Evolutionary conservation across 1,140 invertebrate species (phyloP), one percentile per base, ranked within the genome.

Genomic region (Drosophila hydei): DNA sequence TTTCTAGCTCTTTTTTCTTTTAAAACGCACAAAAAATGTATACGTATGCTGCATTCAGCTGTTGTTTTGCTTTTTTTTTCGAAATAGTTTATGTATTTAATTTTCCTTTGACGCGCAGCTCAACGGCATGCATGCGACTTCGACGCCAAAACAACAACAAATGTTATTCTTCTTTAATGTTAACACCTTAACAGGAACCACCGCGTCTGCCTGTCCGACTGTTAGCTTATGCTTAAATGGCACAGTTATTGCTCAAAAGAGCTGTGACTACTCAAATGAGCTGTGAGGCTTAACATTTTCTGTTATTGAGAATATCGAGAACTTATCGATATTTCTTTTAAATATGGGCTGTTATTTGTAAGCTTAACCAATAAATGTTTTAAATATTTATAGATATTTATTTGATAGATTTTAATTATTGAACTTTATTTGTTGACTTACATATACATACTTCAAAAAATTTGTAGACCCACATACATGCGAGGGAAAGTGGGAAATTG

Each of bases 361-460:
- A 56, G 27, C 6, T 45, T 23, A 3, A n/a, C n/a, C n/a, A n/a
- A n/a, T n/a, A n/a, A 23, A 45, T 45, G 27, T 19, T 51, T 18
- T 1, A 7, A 14, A 54, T 51, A 33, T 43, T 61, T 42, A 23
- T 47, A 25, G 30, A 11, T 33, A 33, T 33, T 33, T 33, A 45
- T 30, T 45, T 47, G 23, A 62, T 80, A 73, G 71, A 68, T 87
- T 85, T 40, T 71, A 87, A 87, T 85, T 81, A 77, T 85, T 85
- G 81, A 85, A 85, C 81, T 85, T 85, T 85, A 87, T 88, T 87
- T 85, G 54, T 77, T 78, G 75, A 65, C 83, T 87, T 87, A 87
- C 81, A 77, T 77, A 68, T 72, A 88, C 68, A 75, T 87, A 87
- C 71, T 85, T 87, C 81, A 85, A 77, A 77, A 87, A 85, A 74